A percentile compares a stretch with the other conserved stretches of the same genome.
These are phyloP conservation scores for Sebastolobus alascanus DNA, from an alignment of 2,797 vertebrate species.

Conservation along the genomic window DNA sequence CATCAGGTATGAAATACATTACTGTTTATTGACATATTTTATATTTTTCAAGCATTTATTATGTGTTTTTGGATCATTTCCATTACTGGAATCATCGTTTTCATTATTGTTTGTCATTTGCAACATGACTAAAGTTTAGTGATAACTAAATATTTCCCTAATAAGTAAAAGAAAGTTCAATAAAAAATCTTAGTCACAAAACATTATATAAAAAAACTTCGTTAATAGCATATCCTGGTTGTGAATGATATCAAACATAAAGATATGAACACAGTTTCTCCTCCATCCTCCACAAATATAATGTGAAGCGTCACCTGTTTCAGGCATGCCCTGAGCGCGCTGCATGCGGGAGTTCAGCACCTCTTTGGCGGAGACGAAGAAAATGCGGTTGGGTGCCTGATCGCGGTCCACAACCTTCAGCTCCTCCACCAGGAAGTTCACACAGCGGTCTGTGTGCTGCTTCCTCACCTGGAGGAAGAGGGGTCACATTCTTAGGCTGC, in stretches of 20 bases:
- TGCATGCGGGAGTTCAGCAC: constrained; percentile 97
- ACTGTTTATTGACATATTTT: not conserved
- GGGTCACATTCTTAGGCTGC: not conserved
- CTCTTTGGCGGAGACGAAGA: constrained; percentile 98
- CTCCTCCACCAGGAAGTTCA: constrained; percentile 96
- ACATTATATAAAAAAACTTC: not conserved
- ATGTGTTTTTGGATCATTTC: not conserved
- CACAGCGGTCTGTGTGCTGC: constrained; percentile 97
- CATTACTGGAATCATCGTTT: not conserved
- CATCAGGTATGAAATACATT: not conserved
- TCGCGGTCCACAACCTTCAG: constrained; percentile 92
- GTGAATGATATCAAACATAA: not conserved
- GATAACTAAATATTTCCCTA: not conserved
- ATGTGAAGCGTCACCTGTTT: constrained; percentile 87
- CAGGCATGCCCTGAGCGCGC: constrained; percentile 97
- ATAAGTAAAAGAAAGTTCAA: not conserved
- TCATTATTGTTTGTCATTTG: not conserved
- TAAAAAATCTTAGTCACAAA: not conserved
- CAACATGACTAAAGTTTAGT: not conserved
- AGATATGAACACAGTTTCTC: not conserved
- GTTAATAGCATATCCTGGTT: not conserved
- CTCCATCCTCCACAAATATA: not conserved
- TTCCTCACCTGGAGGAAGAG: constrained; percentile 88
- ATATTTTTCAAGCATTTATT: not conserved
- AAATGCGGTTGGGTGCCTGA: constrained; percentile 94